Conservation (phyloP, 2,888 invertebrate species). For the Stramonita haemastoma region DNA sequence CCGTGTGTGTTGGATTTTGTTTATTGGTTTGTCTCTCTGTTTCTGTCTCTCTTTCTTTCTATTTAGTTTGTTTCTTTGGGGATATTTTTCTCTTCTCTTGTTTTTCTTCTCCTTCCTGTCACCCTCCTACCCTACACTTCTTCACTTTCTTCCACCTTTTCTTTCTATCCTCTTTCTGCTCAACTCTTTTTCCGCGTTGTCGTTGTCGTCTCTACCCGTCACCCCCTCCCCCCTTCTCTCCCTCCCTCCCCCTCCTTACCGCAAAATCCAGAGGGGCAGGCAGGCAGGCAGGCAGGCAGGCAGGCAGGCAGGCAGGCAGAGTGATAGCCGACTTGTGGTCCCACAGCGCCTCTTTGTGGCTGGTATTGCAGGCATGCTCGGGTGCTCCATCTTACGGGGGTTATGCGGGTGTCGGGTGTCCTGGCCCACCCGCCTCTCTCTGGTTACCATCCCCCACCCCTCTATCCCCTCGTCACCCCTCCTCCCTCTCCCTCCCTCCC, state of each 20-base stretch:
- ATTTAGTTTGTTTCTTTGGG: no score
- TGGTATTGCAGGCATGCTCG: conserved; percentile 20
- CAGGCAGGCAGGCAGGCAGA: no score
- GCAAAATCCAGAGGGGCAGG: no score
- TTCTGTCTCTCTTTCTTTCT: no score
- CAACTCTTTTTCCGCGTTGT: no score
- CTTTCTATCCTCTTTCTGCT: no score
- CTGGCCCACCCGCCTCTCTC: neutral
- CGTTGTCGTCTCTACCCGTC: no score
- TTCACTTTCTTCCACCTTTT: neutral
- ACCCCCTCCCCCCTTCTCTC: neutral
- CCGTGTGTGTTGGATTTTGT: no score
- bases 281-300: no score
- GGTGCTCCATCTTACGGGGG: conserved; percentile 27
- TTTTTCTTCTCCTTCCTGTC: neutral
- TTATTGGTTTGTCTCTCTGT: no score
- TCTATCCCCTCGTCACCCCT: neutral
- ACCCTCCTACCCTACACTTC: neutral
- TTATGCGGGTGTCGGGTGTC: conserved; percentile 8
- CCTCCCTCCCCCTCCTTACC: no score
- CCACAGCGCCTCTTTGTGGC: conserved; percentile 12
- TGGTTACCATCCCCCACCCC: neutral
- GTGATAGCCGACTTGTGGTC: neutral
- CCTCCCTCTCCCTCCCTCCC: neutral
- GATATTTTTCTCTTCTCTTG: no score